Evolutionary conservation across 2,888 invertebrate genomes (phyloP).

Genomic region (Eristalis arbustorum): DNA sequence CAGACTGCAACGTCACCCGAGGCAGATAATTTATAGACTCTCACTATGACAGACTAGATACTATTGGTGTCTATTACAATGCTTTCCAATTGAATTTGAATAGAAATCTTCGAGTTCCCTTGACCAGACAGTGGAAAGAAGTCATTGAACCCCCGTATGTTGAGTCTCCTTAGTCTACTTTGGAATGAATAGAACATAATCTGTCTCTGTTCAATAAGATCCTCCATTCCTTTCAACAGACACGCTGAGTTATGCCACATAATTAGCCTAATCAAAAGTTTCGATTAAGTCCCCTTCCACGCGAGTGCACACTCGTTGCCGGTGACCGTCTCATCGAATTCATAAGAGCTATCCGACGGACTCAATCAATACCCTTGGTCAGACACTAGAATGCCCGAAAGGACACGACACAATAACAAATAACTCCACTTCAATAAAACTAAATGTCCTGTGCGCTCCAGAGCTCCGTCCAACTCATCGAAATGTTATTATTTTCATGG

Average conservation of each 20-base stretch:
- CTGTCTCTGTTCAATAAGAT: background rate
- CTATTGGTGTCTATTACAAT: too few relatives aligned
- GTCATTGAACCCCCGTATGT: too few relatives aligned
- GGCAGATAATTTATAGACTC: too few relatives aligned
- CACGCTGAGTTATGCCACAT: slow-evolving; percentile 6
- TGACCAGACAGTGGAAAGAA: too few relatives aligned
- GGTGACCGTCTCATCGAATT: background rate
- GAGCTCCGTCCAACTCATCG: slow-evolving; percentile 1
- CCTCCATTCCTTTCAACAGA: background rate
- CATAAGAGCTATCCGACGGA: slow-evolving; percentile 5
- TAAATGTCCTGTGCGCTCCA: slow-evolving; percentile 37
- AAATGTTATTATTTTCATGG: slow-evolving; percentile 61
- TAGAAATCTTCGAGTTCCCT: too few relatives aligned
- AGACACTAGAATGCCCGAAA: slow-evolving; percentile 2
- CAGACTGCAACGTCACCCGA: too few relatives aligned
- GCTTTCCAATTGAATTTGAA: too few relatives aligned
- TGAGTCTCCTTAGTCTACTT: background rate
- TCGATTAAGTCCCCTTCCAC: background rate
- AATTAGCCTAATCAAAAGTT: slow-evolving; percentile 43
- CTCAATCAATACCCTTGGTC: slow-evolving; percentile 30
- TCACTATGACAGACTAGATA: too few relatives aligned
- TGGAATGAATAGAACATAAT: background rate
- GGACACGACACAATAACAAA: slow-evolving; percentile 4
- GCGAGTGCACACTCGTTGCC: background rate
- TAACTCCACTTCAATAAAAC: slow-evolving; percentile 44